phyloP scores from a whole-genome alignment of 2,797 vertebrate genomes.

The Hafferia zeledoni region DNA sequence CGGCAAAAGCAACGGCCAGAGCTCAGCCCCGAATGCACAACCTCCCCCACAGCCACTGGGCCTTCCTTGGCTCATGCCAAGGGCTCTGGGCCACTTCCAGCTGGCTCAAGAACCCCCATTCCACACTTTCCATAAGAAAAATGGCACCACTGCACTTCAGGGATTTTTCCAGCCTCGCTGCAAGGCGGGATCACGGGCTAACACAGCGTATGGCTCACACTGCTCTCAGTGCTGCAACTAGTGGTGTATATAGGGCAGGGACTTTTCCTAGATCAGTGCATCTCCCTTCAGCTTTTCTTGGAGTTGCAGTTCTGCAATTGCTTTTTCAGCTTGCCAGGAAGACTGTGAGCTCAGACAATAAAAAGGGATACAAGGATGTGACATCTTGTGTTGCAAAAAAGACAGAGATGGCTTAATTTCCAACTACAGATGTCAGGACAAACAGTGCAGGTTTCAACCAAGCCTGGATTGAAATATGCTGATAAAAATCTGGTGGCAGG shows the following conservation, averaged over 20 bases:
- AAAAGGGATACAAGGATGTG: not conserved
- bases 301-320: constrained; percentile 27
- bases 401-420: constrained; percentile 56
- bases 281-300: constrained; percentile 14
- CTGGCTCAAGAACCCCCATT: not conserved
- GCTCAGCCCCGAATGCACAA: not conserved
- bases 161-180: not conserved
- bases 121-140: not conserved
- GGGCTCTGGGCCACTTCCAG: not conserved
- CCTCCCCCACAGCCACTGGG: not conserved
- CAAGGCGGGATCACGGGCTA: not conserved
- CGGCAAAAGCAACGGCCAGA: not conserved
- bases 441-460: constrained; percentile 17
- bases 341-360: constrained; percentile 31
- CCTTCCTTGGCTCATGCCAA: not conserved
- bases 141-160: not conserved
- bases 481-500: constrained; percentile 58
- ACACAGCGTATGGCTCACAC: not conserved
- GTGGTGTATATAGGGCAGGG: constrained; percentile 29
- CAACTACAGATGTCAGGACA: constrained; percentile 41
- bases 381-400: not conserved
- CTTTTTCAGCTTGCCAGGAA: constrained; percentile 38
- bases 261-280: not conserved
- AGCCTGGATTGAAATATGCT: constrained; percentile 38
- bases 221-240: not conserved